Percentiles rank a stretch among this genome's conserved stretches.
These are phyloP conservation scores for Crotophaga sulcirostris DNA, from an alignment of 2,113 vertebrate species.

Conservation along the genomic window DNA sequence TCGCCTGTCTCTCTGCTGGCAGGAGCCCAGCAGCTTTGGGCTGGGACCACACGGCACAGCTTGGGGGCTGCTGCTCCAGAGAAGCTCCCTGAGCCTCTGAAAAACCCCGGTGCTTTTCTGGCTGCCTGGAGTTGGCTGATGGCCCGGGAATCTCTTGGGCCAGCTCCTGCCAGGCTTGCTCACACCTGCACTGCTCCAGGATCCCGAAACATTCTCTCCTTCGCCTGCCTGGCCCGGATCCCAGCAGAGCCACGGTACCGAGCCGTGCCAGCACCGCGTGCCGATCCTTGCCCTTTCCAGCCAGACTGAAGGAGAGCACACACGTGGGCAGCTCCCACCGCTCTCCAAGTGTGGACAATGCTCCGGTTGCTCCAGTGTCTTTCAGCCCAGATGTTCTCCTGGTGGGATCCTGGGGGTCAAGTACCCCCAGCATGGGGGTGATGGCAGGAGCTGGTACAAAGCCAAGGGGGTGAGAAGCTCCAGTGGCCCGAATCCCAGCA, in stretches of 20 bases:
- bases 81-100: not conserved
- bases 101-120: not conserved
- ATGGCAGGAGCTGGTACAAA: too few relatives aligned
- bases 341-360: too few relatives aligned
- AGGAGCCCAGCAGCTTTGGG: not conserved
- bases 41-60: not conserved
- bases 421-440: too few relatives aligned
- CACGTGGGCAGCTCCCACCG: too few relatives aligned
- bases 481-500: too few relatives aligned
- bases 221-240: not conserved
- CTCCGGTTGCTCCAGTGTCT: too few relatives aligned
- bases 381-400: too few relatives aligned
- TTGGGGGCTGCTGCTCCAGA: accelerated
- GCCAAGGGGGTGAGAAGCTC: too few relatives aligned
- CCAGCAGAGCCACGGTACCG: accelerated
- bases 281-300: not conserved
- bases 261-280: accelerated
- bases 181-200: not conserved
- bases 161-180: not conserved
- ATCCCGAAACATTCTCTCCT: not conserved
- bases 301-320: too few relatives aligned
- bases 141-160: not conserved
- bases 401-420: too few relatives aligned
- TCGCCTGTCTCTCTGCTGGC: not conserved
- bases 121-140: not conserved